phyloP scores from a whole-genome alignment of 1,140 invertebrate genomes.

The Lamellibrachia luymesi region DNA sequence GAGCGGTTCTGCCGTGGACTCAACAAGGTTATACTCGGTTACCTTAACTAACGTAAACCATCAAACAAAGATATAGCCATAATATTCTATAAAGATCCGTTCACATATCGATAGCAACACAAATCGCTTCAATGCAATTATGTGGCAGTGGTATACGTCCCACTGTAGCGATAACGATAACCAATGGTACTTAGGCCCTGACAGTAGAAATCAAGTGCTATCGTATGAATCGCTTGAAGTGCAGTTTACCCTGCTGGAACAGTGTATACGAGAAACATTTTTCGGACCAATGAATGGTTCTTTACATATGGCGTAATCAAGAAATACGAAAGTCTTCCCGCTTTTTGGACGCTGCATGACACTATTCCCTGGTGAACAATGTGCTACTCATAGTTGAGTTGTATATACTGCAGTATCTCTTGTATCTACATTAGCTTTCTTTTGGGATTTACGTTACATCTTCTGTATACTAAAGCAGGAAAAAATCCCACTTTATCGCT shows the following conservation, averaged over 20 bases:
- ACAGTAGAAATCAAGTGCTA: not conserved
- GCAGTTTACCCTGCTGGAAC: not conserved
- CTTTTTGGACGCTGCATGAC: no score
- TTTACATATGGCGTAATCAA: not conserved
- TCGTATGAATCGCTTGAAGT: not conserved
- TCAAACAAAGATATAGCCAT: not conserved
- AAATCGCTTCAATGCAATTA: not conserved
- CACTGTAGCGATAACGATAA: not conserved
- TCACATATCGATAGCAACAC: not conserved
- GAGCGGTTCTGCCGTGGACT: constrained; percentile 19
- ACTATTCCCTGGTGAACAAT: no score
- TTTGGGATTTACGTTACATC: no score
- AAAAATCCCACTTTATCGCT: no score
- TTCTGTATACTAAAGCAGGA: no score
- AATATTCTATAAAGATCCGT: not conserved
- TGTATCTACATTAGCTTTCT: no score
- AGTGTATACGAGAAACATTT: not conserved
- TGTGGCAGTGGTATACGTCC: not conserved
- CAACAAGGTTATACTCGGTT: constrained; percentile 13
- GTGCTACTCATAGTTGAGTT: no score
- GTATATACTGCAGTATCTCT: no score
- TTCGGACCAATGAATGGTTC: not conserved
- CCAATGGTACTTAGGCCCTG: not conserved
- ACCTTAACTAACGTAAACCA: not conserved
- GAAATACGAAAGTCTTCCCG: not conserved